phyloP scores from a whole-genome alignment of 2,888 invertebrate species.

The Chymomyza procnemis region DNA sequence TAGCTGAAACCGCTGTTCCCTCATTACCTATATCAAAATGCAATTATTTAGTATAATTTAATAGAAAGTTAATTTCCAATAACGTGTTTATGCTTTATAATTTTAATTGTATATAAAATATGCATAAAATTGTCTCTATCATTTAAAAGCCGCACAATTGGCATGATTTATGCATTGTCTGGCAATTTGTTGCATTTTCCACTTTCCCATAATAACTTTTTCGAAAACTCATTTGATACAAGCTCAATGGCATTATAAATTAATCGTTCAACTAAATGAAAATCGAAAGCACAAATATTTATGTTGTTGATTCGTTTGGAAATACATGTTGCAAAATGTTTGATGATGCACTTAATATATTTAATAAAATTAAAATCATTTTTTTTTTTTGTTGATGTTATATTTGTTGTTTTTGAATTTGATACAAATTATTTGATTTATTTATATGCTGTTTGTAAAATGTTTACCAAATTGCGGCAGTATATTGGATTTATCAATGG shows the following conservation, averaged over 20 bases:
- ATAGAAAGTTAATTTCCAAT: not conserved
- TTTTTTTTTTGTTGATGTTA: no score
- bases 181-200: conserved; percentile 27
- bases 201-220: conserved; percentile 2
- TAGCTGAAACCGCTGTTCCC: no score
- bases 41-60: not conserved
- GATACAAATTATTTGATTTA: not conserved
- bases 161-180: conserved; percentile 32
- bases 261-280: not conserved
- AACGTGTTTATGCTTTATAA: not conserved
- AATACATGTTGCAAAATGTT: not conserved
- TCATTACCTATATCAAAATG: no score
- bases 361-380: not conserved
- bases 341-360: not conserved
- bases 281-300: not conserved
- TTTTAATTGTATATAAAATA: conserved; percentile 11
- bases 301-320: not conserved
- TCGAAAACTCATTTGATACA: not conserved
- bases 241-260: not conserved
- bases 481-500: not conserved
- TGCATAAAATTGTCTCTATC: conserved; percentile 27
- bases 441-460: not conserved
- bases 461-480: not conserved
- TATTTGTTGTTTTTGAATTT: not conserved
- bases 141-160: conserved; percentile 21